Conservation (phyloP, 2,113 vertebrate genomes). For the Phrynosoma blainvillii region DNA sequence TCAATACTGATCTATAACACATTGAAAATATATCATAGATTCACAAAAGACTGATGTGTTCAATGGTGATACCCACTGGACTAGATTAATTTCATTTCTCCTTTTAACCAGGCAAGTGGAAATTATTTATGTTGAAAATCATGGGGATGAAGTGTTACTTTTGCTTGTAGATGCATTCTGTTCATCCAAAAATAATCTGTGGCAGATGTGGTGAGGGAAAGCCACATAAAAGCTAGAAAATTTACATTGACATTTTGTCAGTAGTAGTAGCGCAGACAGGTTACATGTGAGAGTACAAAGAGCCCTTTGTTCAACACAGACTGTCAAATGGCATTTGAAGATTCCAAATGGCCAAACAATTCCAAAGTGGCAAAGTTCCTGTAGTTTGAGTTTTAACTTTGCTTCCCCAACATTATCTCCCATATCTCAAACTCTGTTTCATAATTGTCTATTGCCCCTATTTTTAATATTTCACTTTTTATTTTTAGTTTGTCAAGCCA, state of each 20-base stretch:
- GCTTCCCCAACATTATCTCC: not conserved
- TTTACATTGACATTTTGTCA: not conserved
- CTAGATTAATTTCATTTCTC: not conserved
- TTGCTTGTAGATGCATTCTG: conserved; percentile 16
- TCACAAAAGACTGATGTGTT: not conserved
- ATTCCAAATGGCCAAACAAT: not conserved
- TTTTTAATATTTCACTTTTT: no score
- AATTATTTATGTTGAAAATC: not conserved
- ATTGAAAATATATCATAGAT: not conserved
- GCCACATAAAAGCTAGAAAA: not conserved
- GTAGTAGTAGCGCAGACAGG: not conserved
- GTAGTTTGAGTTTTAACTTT: not conserved
- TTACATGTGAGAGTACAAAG: not conserved
- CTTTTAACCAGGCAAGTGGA: conserved; percentile 1
- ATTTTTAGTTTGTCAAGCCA: not conserved
- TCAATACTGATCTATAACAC: not conserved
- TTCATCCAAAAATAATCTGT: conserved; percentile 20
- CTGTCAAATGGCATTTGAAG: not conserved
- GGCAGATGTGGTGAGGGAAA: not conserved
- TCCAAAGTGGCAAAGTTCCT: not conserved
- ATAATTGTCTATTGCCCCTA: not conserved
- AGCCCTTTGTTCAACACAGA: not conserved
- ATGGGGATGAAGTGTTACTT: conserved; percentile 11
- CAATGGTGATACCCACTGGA: not conserved
- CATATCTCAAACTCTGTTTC: not conserved